Conservation (phyloP, 1,140 invertebrate genomes). For the Apis mellifera region DNA sequence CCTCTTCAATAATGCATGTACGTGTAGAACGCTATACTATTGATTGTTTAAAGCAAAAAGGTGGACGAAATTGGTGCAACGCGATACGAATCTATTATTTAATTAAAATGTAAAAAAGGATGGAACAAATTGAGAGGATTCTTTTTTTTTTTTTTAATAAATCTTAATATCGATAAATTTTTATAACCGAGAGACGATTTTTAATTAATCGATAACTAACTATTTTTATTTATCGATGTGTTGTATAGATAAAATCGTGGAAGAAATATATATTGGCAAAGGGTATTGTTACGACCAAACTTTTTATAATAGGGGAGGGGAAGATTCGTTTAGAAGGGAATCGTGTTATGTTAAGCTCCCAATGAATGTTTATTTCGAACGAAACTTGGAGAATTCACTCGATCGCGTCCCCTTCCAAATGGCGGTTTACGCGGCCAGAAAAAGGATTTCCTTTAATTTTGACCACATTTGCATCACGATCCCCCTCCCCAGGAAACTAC, state of each 20-base stretch:
- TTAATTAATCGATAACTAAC: no score
- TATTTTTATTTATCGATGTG: neutral
- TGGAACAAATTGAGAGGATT: no score
- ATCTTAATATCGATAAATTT: no score
- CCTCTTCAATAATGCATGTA: no score
- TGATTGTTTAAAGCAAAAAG: no score
- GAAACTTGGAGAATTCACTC: constrained; percentile 11
- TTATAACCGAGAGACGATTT: no score
- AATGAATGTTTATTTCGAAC: constrained; percentile 23
- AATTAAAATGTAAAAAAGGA: no score
- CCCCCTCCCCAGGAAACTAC: neutral
- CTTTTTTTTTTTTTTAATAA: no score
- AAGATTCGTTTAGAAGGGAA: neutral
- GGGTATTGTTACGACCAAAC: neutral
- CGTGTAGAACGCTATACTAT: no score
- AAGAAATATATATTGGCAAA: neutral
- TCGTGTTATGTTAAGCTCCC: constrained; percentile 4
- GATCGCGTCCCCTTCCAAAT: constrained; percentile 6
- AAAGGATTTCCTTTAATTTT: constrained; percentile 48
- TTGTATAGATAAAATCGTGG: neutral
- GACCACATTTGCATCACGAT: constrained; percentile 38
- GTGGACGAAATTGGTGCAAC: no score
- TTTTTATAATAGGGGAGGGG: neutral
- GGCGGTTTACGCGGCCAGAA: neutral
- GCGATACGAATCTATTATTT: no score